Conservation (phyloP, 2,888 invertebrate species). For the Pimpla rufipes region DNA sequence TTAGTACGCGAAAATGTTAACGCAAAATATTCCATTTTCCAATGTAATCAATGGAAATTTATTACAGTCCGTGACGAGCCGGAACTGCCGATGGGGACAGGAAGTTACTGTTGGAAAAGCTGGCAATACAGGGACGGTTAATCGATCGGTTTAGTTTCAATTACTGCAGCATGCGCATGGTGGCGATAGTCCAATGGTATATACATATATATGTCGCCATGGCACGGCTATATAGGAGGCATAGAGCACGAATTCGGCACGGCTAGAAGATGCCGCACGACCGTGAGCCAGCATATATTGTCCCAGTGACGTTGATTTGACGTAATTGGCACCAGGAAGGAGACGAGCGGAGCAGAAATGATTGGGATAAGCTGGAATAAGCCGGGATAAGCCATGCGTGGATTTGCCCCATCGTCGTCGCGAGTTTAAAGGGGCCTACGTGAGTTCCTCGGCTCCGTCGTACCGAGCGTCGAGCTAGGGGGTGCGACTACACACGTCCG, state of each 20-base stretch:
- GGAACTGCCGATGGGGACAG: too few species aligned
- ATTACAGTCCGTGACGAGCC: too few species aligned
- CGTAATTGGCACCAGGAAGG: slow-evolving; percentile 85
- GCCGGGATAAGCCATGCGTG: slow-evolving; percentile 83
- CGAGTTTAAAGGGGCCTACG: slow-evolving; percentile 53
- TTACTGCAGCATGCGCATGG: background rate
- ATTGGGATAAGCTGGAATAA: slow-evolving; percentile 85
- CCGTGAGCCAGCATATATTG: slow-evolving; percentile 74
- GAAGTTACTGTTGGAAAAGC: background rate
- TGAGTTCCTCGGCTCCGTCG: slow-evolving; percentile 43
- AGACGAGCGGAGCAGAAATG: slow-evolving; percentile 82
- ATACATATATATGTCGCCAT: too few species aligned
- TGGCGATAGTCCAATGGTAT: background rate
- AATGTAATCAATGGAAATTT: background rate
- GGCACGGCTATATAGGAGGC: slow-evolving; percentile 8
- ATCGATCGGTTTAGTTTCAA: slow-evolving; percentile 22
- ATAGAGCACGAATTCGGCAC: slow-evolving; percentile 28
- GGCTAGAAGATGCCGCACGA: slow-evolving; percentile 34
- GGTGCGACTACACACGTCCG: slow-evolving; percentile 26
- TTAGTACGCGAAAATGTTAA: too few species aligned
- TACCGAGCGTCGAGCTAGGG: slow-evolving; percentile 11
- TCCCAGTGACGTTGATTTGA: slow-evolving; percentile 84
- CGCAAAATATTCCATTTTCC: too few species aligned
- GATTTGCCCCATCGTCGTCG: slow-evolving; percentile 58
- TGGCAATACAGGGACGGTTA: slow-evolving; percentile 4